These are phyloP conservation scores for Smithornis capensis DNA, from an alignment of 2,113 vertebrate genomes.

Conservation along the genomic window DNA sequence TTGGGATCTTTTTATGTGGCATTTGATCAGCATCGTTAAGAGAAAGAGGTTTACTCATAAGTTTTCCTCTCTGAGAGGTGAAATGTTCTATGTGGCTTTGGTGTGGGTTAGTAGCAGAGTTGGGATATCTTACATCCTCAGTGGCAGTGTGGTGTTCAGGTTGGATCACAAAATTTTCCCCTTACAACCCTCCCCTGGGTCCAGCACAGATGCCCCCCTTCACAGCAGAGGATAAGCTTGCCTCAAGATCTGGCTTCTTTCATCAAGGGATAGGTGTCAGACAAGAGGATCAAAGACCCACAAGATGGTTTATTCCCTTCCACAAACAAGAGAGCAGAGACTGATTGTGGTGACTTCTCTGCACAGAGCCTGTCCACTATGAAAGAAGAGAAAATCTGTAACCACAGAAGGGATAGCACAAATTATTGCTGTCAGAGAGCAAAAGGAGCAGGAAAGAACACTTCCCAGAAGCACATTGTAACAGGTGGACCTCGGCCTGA, in stretches of 20 bases:
- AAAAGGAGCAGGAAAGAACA: background rate
- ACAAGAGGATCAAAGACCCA: background rate
- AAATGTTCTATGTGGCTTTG: background rate
- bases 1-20: background rate
- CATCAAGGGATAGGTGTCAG: accelerated
- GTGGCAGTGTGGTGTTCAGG: accelerated
- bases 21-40: background rate
- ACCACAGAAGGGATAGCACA: background rate
- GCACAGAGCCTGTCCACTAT: background rate
- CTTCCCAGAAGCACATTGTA: background rate
- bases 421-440: background rate
- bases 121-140: accelerated
- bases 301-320: background rate
- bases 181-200: background rate
- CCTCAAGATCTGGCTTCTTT: background rate
- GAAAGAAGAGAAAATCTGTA: background rate
- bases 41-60: background rate
- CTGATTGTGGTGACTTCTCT: background rate
- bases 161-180: background rate
- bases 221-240: background rate
- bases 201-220: background rate
- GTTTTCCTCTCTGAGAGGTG: accelerated
- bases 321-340: background rate
- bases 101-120: background rate
- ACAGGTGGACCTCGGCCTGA: too few species aligned